These are phyloP conservation scores for Mandrillus leucophaeus DNA, from an alignment of 2,113 vertebrate genomes.

Conservation along the genomic window DNA sequence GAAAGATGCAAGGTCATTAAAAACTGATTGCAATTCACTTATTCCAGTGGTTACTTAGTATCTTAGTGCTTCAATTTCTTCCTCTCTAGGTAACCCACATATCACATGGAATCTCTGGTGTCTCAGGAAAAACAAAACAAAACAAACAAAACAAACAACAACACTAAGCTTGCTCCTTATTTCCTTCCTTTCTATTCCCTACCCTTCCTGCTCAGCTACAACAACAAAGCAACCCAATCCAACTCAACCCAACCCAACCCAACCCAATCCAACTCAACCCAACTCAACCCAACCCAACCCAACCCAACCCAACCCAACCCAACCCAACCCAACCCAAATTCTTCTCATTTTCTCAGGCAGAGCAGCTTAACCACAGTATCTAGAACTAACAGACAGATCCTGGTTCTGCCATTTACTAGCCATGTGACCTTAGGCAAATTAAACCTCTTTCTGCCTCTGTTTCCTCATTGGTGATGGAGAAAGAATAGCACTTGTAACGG, in stretches of 20 bases:
- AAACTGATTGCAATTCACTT: constrained; percentile 4
- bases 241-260: not conserved
- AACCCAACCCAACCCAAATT: constrained; percentile 45
- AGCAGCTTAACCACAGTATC: not conserved
- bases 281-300: not conserved
- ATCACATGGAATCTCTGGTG: not conserved
- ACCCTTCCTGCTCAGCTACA: not conserved
- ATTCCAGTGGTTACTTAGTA: not conserved
- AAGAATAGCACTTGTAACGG: not conserved
- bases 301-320: not conserved
- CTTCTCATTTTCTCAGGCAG: constrained; percentile 50
- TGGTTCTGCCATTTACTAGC: constrained; percentile 3
- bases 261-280: not conserved
- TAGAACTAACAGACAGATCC: not conserved
- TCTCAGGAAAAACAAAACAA: not conserved
- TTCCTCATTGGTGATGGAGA: not conserved
- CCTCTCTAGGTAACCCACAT: not conserved
- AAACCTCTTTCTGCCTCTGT: not conserved
- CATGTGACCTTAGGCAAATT: not conserved
- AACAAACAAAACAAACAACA: not conserved
- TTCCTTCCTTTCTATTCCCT: not conserved
- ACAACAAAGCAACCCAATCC: not conserved
- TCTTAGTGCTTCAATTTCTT: constrained; percentile 2
- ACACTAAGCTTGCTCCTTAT: not conserved
- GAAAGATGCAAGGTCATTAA: not conserved